Conservation (phyloP, 2,888 invertebrate genomes). For the Ophioninae sp. region DNA sequence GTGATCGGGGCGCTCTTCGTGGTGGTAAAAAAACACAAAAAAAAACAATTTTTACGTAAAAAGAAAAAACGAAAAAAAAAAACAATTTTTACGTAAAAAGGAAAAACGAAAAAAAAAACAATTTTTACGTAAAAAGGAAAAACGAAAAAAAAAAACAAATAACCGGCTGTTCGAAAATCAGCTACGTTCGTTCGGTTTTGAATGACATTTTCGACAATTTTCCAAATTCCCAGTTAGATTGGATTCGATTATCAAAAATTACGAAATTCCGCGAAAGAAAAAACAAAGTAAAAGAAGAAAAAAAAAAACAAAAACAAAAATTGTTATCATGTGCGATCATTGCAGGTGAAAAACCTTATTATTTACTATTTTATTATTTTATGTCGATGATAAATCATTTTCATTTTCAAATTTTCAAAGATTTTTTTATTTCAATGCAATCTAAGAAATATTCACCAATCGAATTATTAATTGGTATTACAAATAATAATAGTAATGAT, state of each 20-base stretch:
- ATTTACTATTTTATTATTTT: not conserved
- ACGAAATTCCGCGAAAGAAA: not conserved
- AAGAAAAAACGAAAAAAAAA: too few relatives aligned
- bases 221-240: not conserved
- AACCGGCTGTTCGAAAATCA: not conserved
- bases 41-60: too few relatives aligned
- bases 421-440: too few relatives aligned
- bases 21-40: too few relatives aligned
- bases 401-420: too few relatives aligned
- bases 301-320: not conserved
- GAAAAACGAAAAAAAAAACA: constrained; percentile 8
- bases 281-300: not conserved
- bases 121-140: constrained; percentile 3
- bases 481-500: too few relatives aligned
- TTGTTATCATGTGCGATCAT: constrained; percentile 67
- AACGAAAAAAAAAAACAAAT: constrained; percentile 15
- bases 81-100: not conserved
- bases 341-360: constrained; percentile 60
- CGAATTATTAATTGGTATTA: too few relatives aligned
- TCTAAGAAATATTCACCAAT: too few relatives aligned
- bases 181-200: not conserved
- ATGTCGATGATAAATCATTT: too few relatives aligned
- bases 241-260: not conserved
- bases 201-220: not conserved
- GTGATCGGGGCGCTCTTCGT: not conserved